phyloP scores from a whole-genome alignment of 2,888 invertebrate species.

The Xanthia togata region DNA sequence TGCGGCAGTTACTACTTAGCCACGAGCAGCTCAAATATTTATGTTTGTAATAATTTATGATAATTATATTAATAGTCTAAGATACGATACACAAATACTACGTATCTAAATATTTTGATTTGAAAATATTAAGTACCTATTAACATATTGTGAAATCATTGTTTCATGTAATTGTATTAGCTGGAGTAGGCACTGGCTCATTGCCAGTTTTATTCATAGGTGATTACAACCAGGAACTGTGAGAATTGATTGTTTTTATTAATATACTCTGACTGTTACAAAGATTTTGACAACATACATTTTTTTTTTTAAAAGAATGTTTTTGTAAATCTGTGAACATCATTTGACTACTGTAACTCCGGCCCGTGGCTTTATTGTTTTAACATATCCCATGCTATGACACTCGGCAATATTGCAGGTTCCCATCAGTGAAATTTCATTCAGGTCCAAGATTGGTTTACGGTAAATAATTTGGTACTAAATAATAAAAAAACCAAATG shows the following conservation, averaged over 20 bases:
- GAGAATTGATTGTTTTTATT: constrained; percentile 7
- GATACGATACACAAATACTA: background rate
- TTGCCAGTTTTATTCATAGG: constrained; percentile 26
- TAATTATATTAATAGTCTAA: too few relatives aligned
- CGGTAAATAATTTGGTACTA: too few relatives aligned
- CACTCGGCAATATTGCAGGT: too few relatives aligned
- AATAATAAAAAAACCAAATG: too few relatives aligned
- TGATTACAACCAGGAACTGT: constrained; percentile 43
- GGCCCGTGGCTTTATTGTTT: too few relatives aligned
- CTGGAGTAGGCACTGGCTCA: constrained; percentile 19
- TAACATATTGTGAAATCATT: constrained; percentile 25
- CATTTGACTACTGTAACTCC: too few relatives aligned
- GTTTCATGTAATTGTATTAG: constrained; percentile 14
- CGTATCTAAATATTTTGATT: constrained; percentile 6
- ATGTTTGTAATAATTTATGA: too few relatives aligned
- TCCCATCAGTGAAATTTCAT: too few relatives aligned
- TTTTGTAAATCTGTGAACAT: background rate
- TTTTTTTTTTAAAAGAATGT: background rate
- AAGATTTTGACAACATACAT: background rate
- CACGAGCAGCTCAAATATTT: too few relatives aligned
- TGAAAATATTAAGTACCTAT: constrained; percentile 3
- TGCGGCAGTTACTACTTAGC: too few relatives aligned
- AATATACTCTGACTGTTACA: background rate
- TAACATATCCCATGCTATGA: too few relatives aligned
- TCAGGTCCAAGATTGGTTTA: too few relatives aligned